Conservation (phyloP, 2,113 vertebrate genomes). For the Neolamprologus sp. region DNA sequence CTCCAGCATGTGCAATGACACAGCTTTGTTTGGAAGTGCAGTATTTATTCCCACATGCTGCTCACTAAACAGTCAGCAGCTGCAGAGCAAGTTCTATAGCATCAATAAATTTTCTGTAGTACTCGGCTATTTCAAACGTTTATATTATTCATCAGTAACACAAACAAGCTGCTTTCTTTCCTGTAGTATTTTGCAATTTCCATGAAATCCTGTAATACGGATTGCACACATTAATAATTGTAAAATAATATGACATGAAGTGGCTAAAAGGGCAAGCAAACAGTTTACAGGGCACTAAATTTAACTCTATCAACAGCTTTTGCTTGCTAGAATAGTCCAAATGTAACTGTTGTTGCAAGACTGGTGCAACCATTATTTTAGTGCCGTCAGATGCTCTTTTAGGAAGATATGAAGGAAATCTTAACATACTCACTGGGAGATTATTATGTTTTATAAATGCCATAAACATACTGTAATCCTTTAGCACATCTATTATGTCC, state of each 20-base stretch:
- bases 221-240: neutral
- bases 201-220: neutral
- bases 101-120: constrained; percentile 12
- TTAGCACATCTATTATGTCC: neutral
- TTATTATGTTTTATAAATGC: neutral
- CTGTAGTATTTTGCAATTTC: neutral
- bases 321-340: neutral
- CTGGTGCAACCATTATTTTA: neutral
- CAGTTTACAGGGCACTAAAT: neutral
- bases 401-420: neutral
- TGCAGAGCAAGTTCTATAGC: neutral
- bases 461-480: neutral
- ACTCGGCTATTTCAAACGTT: neutral
- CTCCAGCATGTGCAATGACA: neutral
- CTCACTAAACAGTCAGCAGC: constrained; percentile 18
- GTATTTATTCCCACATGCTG: neutral
- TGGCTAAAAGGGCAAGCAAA: neutral
- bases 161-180: neutral
- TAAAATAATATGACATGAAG: neutral
- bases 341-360: neutral
- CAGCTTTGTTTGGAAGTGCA: neutral
- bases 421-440: neutral
- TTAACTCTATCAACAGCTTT: neutral
- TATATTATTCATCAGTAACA: neutral
- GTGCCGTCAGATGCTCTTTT: neutral